These are phyloP conservation scores for Aphaenogaster floridana DNA, from an alignment of 1,140 invertebrate genomes.

Conservation along the genomic window DNA sequence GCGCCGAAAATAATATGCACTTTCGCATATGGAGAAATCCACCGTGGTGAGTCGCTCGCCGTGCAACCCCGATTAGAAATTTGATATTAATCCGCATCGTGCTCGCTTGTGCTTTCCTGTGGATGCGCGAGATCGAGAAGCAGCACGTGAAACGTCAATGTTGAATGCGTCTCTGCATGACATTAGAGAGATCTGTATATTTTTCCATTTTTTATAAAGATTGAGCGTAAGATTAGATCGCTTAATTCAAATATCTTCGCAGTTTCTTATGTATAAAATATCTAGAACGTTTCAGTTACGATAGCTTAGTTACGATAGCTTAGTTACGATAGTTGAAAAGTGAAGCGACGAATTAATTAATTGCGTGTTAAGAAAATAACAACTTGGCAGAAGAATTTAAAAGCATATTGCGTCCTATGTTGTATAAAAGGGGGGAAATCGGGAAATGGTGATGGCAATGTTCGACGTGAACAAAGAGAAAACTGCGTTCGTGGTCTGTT, in stretches of 20 bases:
- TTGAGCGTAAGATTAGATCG: not conserved
- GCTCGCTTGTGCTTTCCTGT: slow-evolving; percentile 12
- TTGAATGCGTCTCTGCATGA: slow-evolving; percentile 28
- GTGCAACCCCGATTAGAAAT: slow-evolving; percentile 51
- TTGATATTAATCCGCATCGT: slow-evolving; percentile 33
- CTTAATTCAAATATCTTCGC: not conserved
- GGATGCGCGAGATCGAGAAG: not conserved
- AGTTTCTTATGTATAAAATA: not conserved
- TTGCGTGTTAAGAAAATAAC: not conserved
- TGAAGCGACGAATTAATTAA: not conserved
- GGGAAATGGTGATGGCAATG: slow-evolving; percentile 24
- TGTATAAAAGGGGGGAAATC: not conserved
- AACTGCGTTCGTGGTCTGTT: not conserved
- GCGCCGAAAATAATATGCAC: slow-evolving; percentile 44
- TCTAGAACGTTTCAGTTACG: not conserved
- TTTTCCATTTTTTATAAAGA: not conserved
- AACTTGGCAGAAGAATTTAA: not conserved
- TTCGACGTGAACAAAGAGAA: not conserved
- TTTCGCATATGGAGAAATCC: slow-evolving; percentile 49
- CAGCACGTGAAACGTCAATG: slow-evolving; percentile 5
- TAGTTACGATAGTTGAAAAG: not conserved
- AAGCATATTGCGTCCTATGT: not conserved
- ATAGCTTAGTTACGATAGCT: not conserved
- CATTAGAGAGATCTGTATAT: not conserved
- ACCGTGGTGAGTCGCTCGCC: not conserved